Conservation (phyloP, 2,797 vertebrate species). For the Paramormyrops hopkinsi region DNA sequence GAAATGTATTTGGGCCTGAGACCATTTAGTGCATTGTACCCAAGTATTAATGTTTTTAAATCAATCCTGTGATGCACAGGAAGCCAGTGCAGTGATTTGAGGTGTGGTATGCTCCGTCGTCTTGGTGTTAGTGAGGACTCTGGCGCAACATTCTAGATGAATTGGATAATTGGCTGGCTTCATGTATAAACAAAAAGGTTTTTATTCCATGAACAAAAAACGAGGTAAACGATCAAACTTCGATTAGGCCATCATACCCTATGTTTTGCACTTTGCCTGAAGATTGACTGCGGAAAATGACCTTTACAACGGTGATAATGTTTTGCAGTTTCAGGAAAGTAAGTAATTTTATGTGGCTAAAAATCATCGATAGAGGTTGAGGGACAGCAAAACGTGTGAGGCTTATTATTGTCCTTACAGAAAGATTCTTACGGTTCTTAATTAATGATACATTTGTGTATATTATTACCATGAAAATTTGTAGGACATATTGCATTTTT, state of each 20-base stretch:
- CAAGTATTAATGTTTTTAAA: neutral
- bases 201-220: neutral
- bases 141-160: neutral
- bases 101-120: neutral
- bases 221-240: neutral
- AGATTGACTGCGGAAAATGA: neutral
- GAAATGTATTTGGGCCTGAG: neutral
- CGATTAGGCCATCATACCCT: neutral
- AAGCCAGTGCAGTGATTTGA: neutral
- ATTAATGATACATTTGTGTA: neutral
- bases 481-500: neutral
- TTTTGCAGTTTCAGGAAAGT: neutral
- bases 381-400: neutral
- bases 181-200: neutral
- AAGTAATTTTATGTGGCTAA: neutral
- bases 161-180: neutral
- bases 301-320: neutral
- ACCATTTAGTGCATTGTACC: neutral
- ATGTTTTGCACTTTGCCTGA: neutral
- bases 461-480: neutral
- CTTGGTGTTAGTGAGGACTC: neutral
- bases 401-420: neutral
- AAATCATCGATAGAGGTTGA: neutral
- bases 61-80: neutral
- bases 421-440: neutral